Conservation (phyloP, 2,113 vertebrate genomes). For the Raja brachyura region DNA sequence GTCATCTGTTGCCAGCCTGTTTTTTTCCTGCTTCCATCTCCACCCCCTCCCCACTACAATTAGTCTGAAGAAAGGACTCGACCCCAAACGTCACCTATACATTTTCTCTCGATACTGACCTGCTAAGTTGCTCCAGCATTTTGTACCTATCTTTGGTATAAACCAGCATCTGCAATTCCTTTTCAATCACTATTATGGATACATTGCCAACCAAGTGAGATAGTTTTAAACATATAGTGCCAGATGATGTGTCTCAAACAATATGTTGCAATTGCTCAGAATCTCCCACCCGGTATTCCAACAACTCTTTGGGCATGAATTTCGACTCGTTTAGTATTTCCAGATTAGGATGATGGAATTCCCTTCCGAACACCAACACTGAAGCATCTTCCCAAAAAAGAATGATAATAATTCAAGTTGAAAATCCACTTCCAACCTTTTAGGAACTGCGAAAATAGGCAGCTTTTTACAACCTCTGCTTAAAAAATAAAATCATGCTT, state of each 20-base stretch:
- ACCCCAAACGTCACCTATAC: too few relatives aligned
- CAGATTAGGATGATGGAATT: not conserved
- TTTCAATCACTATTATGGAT: too few relatives aligned
- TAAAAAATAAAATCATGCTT: too few relatives aligned
- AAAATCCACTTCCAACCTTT: not conserved
- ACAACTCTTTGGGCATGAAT: not conserved
- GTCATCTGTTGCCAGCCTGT: too few relatives aligned
- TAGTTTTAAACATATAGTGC: not conserved
- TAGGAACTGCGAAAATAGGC: not conserved
- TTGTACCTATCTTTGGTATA: too few relatives aligned
- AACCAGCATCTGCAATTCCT: too few relatives aligned
- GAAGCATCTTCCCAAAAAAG: not conserved
- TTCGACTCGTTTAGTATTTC: not conserved
- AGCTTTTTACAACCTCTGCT: not conserved
- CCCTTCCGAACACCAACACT: not conserved
- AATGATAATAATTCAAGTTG: not conserved
- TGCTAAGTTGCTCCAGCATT: too few relatives aligned
- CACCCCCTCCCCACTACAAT: too few relatives aligned
- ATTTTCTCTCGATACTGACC: too few relatives aligned
- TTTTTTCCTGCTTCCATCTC: too few relatives aligned
- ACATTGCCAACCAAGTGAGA: too few relatives aligned
- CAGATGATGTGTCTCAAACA: not conserved
- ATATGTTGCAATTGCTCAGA: not conserved
- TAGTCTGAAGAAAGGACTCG: too few relatives aligned
- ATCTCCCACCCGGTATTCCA: not conserved